Conservation (phyloP, 2,797 vertebrate genomes). For the Enteromius radiatus region DNA sequence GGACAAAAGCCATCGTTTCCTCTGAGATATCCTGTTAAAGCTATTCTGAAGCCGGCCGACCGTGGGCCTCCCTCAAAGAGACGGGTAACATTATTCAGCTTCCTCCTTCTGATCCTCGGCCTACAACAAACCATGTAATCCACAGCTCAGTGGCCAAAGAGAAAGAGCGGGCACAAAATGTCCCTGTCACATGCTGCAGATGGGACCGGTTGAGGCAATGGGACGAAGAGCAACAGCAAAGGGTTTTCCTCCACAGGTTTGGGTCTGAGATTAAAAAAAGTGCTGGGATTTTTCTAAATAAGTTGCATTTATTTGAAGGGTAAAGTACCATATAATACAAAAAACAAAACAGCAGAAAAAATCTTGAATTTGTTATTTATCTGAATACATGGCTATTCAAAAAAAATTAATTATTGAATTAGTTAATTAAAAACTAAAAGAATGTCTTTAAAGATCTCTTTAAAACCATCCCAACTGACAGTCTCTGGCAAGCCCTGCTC, state of each 20-base stretch:
- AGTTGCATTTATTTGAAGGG: neutral
- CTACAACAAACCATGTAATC: constrained; percentile 86
- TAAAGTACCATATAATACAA: no score
- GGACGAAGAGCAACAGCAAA: constrained; percentile 60
- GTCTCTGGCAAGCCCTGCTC: neutral
- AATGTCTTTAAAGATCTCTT: neutral
- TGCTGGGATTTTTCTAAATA: neutral
- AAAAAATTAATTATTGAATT: neutral
- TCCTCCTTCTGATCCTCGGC: constrained; percentile 84
- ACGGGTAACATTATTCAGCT: constrained; percentile 86
- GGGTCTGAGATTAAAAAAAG: neutral
- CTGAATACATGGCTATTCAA: neutral
- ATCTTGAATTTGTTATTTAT: neutral
- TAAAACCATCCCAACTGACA: neutral
- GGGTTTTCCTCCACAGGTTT: constrained; percentile 37
- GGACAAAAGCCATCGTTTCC: constrained; percentile 86
- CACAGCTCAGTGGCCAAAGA: constrained; percentile 84
- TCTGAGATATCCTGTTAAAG: constrained; percentile 86
- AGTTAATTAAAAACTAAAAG: neutral
- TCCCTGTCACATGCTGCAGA: constrained; percentile 72
- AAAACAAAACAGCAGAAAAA: neutral
- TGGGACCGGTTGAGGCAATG: constrained; percentile 62
- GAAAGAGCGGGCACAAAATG: constrained; percentile 80
- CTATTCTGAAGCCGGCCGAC: constrained; percentile 83
- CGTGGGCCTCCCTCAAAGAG: constrained; percentile 81